phyloP scores from a whole-genome alignment of 2,888 invertebrate genomes.

The Diaperis boleti region DNA sequence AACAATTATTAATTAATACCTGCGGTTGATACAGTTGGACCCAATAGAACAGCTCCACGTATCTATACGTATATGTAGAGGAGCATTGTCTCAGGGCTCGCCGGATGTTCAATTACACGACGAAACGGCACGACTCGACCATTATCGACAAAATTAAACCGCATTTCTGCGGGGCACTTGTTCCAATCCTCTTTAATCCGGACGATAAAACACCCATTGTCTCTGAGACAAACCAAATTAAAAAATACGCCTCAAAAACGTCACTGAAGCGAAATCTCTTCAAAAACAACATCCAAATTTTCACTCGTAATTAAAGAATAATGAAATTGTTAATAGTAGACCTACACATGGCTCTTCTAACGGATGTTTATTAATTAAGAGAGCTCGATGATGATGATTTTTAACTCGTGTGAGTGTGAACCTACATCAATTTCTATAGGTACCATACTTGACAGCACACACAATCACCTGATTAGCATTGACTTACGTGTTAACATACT shows the following conservation, averaged over 20 bases:
- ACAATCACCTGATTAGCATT: no score
- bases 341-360: no score
- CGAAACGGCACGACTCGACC: slow-evolving; percentile 13
- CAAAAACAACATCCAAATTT: no score
- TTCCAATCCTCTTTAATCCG: slow-evolving; percentile 14
- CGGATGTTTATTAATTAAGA: no score
- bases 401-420: no score
- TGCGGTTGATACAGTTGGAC: slow-evolving; percentile 8
- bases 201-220: slow-evolving; percentile 16
- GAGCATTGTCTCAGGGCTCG: slow-evolving; percentile 14
- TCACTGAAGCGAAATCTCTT: no score
- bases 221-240: neutral
- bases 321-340: no score
- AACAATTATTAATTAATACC: slow-evolving; percentile 34
- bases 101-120: slow-evolving; percentile 14
- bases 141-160: slow-evolving; percentile 26
- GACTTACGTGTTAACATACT: no score
- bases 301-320: no score
- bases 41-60: slow-evolving; percentile 1
- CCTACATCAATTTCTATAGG: no score
- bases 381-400: no score
- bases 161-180: slow-evolving; percentile 4
- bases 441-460: no score
- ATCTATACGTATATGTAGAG: slow-evolving; percentile 1
- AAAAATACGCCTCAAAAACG: neutral